Percentiles rank a stretch among this genome's conserved stretches.
Conservation (phyloP, 92 coral and sea anemone genomes). For the Heliopora coerulea region DNA sequence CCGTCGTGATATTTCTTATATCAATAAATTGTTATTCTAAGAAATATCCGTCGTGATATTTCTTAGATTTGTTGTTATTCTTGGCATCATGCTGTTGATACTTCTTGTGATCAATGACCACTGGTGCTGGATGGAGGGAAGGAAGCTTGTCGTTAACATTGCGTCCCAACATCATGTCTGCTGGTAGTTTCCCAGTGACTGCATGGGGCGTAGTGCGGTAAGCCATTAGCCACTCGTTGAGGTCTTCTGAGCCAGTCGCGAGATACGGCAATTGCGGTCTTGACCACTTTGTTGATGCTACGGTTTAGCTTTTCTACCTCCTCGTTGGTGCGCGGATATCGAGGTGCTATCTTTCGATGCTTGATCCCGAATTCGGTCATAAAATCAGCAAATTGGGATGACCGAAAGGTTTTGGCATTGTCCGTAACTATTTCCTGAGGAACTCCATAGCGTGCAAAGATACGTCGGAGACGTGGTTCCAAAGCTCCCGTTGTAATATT, state of each 20-base stretch:
- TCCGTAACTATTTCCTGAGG: background rate
- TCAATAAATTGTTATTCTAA: too few species aligned
- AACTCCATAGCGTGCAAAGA: slow-evolving; percentile 1
- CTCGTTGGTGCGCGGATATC: slow-evolving; percentile 12
- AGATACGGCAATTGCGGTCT: background rate
- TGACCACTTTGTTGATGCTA: slow-evolving; percentile 23
- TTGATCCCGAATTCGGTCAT: slow-evolving; percentile 13
- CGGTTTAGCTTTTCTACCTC: slow-evolving; percentile 28
- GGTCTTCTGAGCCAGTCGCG: background rate
- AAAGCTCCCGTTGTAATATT: background rate
- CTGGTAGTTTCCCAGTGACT: background rate
- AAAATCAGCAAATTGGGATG: background rate
- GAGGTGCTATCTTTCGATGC: slow-evolving; percentile 22
- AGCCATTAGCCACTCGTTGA: slow-evolving; percentile 27
- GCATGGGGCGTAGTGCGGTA: slow-evolving; percentile 17
- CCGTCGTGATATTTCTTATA: background rate
- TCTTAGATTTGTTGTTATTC: background rate
- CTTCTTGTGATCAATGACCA: background rate
- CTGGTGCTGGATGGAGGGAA: background rate
- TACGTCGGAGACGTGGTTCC: slow-evolving; percentile 5
- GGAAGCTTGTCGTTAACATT: slow-evolving; percentile 20
- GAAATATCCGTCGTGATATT: too few species aligned
- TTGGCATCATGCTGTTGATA: slow-evolving; percentile 2
- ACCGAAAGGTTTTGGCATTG: background rate
- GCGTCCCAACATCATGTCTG: slow-evolving; percentile 2